phyloP scores from a whole-genome alignment of 2,888 invertebrate genomes.

The Melanostoma mellinum region DNA sequence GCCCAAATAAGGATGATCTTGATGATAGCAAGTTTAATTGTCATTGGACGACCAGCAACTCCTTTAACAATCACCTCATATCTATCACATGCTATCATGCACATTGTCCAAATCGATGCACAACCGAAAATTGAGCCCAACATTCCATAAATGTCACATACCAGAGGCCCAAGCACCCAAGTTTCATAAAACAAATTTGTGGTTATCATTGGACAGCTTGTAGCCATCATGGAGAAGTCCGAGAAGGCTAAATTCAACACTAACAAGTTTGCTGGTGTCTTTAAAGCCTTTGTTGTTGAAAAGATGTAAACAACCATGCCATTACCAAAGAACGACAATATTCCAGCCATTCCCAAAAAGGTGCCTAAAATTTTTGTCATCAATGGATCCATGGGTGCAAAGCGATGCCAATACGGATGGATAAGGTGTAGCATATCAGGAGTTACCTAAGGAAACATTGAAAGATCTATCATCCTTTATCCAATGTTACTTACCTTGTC shows the following conservation, averaged over 20 bases:
- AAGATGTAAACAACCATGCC: slow-evolving; percentile 85
- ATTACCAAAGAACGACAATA: slow-evolving; percentile 80
- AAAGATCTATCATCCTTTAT: background rate
- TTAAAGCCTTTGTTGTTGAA: slow-evolving; percentile 84
- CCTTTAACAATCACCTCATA: slow-evolving; percentile 96
- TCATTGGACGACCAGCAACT: slow-evolving; percentile 83
- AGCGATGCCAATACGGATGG: slow-evolving; percentile 84
- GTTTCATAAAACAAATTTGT: slow-evolving; percentile 85
- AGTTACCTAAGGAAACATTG: slow-evolving; percentile 80
- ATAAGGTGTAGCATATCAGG: slow-evolving; percentile 87
- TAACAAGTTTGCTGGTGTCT: slow-evolving; percentile 85
- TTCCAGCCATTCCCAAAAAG: slow-evolving; percentile 84
- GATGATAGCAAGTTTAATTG: slow-evolving; percentile 82
- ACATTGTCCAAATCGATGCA: slow-evolving; percentile 95
- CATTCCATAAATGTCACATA: slow-evolving; percentile 85
- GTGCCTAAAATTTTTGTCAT: slow-evolving; percentile 85
- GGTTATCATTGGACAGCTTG: slow-evolving; percentile 84
- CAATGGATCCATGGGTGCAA: slow-evolving; percentile 83
- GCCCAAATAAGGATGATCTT: slow-evolving; percentile 84
- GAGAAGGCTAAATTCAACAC: slow-evolving; percentile 86
- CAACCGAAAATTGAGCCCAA: slow-evolving; percentile 90
- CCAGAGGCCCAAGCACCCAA: slow-evolving; percentile 84
- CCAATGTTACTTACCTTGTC: slow-evolving; percentile 51
- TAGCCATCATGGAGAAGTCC: slow-evolving; percentile 85
- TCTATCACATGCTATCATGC: slow-evolving; percentile 93